Base-by-base conservation (phyloP, 2,888 invertebrate genomes). In the Macroteleia sp. region DNA sequence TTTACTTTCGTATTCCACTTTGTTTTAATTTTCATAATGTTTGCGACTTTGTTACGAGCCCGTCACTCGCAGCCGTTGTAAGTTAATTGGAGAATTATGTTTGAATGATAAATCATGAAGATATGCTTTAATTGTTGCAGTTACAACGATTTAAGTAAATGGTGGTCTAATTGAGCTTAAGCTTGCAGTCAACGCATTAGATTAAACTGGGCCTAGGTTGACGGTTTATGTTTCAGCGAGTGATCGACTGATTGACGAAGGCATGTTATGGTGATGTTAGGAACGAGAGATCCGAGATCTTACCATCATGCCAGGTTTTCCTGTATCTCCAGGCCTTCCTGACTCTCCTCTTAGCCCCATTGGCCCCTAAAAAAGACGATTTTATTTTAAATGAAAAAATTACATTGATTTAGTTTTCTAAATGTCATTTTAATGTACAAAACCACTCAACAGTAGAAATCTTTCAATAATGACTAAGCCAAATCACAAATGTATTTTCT, bases 271-370 rank as follows among this genome's bases (percentile, higher is more conserved):
- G 86, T 84, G 86, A 83, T 86, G 85, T 88, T 90, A 90, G 83
- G 88, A 88, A 86, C 87, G 88, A 82, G 88, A 86, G 83, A 85
- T 85, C 90, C 90, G 88, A 84, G 89, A 88, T 93, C 96, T 95
- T 94, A 97, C 97, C 95, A 95, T 93, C 77, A 94, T 93, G 61
- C 96, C 97, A 85, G 94, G 92, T 90, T 95, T 95, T 82, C 96
- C 96, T 85, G 94, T 93, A 89, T 95, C 95, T 82, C 95, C 95
- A 82, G 94, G 92, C 86, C 94, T 93, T 82, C 96, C 96, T 83
- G 93, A 92, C 91, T 96, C 96, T 57, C 96, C 96, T 89, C 95
- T 94, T 83, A 95, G 93, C 86, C 95, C 97, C 94, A 95, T 96
- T 82, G 95, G 97, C 87, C 97, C 96, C 96, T 95, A 92, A 77